Evolutionary conservation across 2,797 vertebrate genomes (phyloP).

Genomic region (Coregonus sp.): DNA sequence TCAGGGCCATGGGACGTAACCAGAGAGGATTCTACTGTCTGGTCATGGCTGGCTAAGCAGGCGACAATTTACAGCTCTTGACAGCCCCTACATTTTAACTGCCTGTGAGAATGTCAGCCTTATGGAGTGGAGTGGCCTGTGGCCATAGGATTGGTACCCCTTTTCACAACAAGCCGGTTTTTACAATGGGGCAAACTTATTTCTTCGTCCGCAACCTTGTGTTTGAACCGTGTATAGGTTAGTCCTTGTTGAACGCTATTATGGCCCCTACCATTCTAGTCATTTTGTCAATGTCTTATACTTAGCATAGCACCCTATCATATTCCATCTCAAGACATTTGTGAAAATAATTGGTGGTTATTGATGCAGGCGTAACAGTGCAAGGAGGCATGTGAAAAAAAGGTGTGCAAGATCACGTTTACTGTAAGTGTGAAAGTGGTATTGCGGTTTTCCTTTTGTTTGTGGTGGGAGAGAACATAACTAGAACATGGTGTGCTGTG

Average conservation of each 20-base stretch:
- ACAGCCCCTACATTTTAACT: constrained; percentile 8
- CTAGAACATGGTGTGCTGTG: neutral
- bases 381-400: neutral
- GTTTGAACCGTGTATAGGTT: no score
- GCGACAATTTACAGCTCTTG: constrained; percentile 1
- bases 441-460: neutral
- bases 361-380: neutral
- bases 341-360: neutral
- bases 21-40: neutral
- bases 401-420: neutral
- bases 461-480: neutral
- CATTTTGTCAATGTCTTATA: neutral
- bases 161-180: neutral
- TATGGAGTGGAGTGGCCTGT: neutral
- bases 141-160: neutral
- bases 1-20: neutral
- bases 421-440: neutral
- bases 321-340: neutral
- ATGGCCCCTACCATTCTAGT: neutral
- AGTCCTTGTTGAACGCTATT: neutral
- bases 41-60: neutral
- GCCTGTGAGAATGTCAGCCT: neutral
- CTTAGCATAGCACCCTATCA: neutral
- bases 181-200: neutral
- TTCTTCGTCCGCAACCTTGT: no score